Evolutionary conservation across 2,797 vertebrate genomes (phyloP).

Genomic region (Caiman crocodilus): DNA sequence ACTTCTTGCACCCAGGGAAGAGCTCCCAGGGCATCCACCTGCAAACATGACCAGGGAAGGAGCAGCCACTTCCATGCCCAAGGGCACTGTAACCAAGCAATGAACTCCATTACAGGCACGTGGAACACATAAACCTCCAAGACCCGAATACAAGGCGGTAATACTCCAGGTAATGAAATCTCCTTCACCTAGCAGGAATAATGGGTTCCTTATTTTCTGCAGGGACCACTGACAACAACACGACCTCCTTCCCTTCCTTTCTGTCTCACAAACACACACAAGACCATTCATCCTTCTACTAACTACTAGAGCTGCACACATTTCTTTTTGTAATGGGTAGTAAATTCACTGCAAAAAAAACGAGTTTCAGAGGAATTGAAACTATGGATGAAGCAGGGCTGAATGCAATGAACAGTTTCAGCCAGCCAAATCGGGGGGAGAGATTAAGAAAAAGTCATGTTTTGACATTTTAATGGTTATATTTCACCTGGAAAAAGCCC

Average conservation of each 20-base stretch:
- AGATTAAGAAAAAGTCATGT: too few species aligned
- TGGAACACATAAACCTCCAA: neutral
- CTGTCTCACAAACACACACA: too few species aligned
- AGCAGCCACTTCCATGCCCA: neutral
- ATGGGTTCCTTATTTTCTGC: neutral
- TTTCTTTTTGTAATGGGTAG: too few species aligned
- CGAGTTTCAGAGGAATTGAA: too few species aligned
- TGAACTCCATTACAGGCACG: neutral
- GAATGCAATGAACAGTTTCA: too few species aligned
- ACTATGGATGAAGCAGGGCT: too few species aligned
- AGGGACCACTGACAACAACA: neutral
- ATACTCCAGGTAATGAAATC: neutral
- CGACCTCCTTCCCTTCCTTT: neutral
- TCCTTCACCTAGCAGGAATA: neutral
- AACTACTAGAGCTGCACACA: neutral
- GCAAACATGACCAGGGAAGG: neutral
- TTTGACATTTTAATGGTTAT: too few species aligned
- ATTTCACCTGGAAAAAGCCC: too few species aligned
- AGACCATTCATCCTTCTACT: neutral
- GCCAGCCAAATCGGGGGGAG: too few species aligned
- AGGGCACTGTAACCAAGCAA: neutral
- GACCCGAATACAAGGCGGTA: neutral
- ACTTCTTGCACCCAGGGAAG: too few species aligned
- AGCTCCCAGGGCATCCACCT: neutral
- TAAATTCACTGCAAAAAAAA: too few species aligned